Evolutionary conservation across 2,888 invertebrate genomes (phyloP).

Genomic region (Leptothorax acervorum): DNA sequence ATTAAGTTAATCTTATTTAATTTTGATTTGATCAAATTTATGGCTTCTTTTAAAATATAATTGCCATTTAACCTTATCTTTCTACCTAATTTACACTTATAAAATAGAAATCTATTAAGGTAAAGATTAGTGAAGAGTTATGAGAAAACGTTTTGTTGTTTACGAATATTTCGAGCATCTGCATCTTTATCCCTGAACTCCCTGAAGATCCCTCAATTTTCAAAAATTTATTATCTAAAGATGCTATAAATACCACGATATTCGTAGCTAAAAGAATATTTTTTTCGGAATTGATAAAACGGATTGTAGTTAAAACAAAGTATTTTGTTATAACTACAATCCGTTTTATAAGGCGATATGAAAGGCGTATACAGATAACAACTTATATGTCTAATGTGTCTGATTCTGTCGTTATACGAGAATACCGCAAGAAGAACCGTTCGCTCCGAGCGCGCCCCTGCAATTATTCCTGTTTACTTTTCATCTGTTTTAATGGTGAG

Average conservation of each 20-base stretch:
- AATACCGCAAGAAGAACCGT: conserved; percentile 42
- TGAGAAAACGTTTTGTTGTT: not conserved
- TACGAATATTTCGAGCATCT: not conserved
- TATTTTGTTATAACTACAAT: not conserved
- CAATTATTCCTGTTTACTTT: conserved; percentile 53
- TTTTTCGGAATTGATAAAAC: conserved; percentile 5
- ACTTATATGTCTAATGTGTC: not conserved
- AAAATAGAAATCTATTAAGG: not conserved
- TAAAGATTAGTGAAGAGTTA: not conserved
- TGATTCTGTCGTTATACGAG: conserved; percentile 14
- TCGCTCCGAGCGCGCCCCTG: conserved; percentile 20
- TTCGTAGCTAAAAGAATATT: not conserved
- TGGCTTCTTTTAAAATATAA: not conserved
- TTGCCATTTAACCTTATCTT: not conserved
- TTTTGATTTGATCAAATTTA: not conserved
- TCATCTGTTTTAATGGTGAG: conserved; percentile 48
- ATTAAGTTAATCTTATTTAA: not conserved
- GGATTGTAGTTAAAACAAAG: not conserved
- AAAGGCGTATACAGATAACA: not conserved
- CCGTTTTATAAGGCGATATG: too few relatives aligned
- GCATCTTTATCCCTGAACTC: not conserved
- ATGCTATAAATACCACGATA: not conserved
- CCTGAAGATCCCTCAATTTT: not conserved
- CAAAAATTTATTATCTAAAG: not conserved
- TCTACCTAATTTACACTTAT: not conserved